These are phyloP conservation scores for Sminthurinus aureus DNA, from an alignment of 2,888 invertebrate genomes.

Conservation along the genomic window DNA sequence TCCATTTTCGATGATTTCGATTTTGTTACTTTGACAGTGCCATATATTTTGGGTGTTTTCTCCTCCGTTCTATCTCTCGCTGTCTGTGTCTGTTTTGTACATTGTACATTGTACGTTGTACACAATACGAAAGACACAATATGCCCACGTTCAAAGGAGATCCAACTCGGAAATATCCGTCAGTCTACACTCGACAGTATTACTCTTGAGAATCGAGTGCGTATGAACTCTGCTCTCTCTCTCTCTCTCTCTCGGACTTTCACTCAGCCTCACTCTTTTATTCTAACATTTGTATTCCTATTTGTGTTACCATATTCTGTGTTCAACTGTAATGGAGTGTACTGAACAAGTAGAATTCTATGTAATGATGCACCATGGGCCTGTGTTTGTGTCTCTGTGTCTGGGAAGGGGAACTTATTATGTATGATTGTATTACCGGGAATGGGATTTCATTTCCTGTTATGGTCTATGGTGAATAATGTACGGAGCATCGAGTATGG, in stretches of 20 bases:
- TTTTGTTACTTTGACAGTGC: neutral
- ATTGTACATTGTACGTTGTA: no score
- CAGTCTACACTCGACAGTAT: neutral
- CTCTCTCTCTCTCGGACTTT: no score
- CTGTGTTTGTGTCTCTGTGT: no score
- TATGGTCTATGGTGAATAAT: neutral
- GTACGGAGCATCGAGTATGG: neutral
- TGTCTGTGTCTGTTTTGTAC: no score
- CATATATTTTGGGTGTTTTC: neutral
- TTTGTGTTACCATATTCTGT: neutral
- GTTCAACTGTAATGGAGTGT: no score
- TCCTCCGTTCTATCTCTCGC: neutral
- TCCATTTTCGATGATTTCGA: neutral
- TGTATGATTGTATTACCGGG: neutral
- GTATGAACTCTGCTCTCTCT: constrained; percentile 7
- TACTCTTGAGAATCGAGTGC: neutral
- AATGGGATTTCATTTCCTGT: neutral
- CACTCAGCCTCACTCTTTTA: constrained; percentile 6
- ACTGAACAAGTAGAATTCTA: no score
- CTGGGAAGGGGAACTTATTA: no score
- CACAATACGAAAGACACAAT: no score
- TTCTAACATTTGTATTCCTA: neutral
- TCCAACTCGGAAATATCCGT: neutral
- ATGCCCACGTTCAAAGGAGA: neutral
- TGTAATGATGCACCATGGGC: no score